Base-by-base conservation (phyloP, 2,797 vertebrate genomes). In the Neomorphus geoffroyi region DNA sequence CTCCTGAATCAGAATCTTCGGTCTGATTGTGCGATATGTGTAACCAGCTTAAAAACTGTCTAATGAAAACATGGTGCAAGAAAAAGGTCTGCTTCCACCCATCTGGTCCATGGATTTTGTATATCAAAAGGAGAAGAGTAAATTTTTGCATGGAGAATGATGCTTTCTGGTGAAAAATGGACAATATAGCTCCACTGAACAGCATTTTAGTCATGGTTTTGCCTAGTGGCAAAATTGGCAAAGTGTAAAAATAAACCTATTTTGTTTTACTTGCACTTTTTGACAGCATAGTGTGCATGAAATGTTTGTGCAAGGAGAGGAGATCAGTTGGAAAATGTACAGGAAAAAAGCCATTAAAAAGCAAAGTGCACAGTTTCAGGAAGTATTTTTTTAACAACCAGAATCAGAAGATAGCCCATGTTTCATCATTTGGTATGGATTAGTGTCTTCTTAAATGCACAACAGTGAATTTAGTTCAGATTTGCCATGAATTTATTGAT, bases 11-110 rank as follows among this genome's bases (percentile, higher is more conserved):
- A 43, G 10, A 39, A 4, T 22, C 22, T 50, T 78, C 33, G 27
- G 6, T 73, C 41, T 51, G 22, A 21, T 9, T 75, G 15, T 26
- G 79, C 2, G 4, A 4, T 26, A 32, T 22, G 16, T 39, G 13
- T 69, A 77, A 15, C 9, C 43, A 56, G 16, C 14, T 33, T 70
- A 72, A 7, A 13, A 87, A 51, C 26, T 41, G 50, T 30, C 58
- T 6, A 27, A 19, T 73, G 41, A 53, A 50, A 86, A 46, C 4
- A 7, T 18, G 9, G 28, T 61, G 18, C 0, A 1, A 41, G 64
- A 37, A 61, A 73, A 39, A 21, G 39, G 33, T 46, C 0, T 0
- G 4, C 35, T 82, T 53, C 33, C 22, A 18, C 39, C n/a, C 50
- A 32, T 64, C 73, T 78, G 65, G 4, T 67, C 53, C 2, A 0